phyloP scores from a whole-genome alignment of 53 echinoderm and acorn worm species.

The Mesocentrotus franciscanus region DNA sequence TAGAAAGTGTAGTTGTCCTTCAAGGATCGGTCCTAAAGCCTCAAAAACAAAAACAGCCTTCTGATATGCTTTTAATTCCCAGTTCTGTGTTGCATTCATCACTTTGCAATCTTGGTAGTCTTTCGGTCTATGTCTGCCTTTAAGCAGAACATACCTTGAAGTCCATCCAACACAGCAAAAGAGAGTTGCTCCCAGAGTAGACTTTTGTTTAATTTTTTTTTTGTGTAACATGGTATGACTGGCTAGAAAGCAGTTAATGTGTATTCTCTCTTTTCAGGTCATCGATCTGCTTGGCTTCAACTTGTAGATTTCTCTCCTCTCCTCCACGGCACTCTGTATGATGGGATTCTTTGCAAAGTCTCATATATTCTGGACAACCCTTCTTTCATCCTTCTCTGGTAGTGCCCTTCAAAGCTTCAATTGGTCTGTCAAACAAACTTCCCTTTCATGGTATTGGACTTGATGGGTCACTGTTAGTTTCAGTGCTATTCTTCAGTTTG shows the following conservation, averaged over 20 bases:
- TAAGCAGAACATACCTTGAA: background rate
- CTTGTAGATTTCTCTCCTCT: background rate
- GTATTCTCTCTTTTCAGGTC: no score
- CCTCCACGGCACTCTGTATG: background rate
- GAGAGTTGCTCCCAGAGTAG: background rate
- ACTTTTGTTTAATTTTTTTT: no score
- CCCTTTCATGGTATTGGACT: no score
- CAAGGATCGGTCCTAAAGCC: no score
- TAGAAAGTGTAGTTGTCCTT: no score
- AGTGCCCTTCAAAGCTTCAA: background rate
- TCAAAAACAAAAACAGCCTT: background rate
- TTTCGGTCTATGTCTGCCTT: no score
- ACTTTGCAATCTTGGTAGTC: no score
- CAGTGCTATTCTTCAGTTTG: background rate
- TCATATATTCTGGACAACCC: background rate
- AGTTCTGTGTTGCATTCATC: no score
- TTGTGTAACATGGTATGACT: no score
- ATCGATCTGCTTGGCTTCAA: no score
- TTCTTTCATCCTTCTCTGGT: background rate
- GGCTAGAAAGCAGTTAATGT: no score
- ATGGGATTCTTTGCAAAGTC: background rate
- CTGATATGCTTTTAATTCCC: background rate
- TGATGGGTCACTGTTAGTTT: background rate
- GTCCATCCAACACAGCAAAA: background rate
- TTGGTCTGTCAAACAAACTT: background rate